Base-by-base conservation (phyloP, 2,797 vertebrate species). In the Vireo griseus region DNA sequence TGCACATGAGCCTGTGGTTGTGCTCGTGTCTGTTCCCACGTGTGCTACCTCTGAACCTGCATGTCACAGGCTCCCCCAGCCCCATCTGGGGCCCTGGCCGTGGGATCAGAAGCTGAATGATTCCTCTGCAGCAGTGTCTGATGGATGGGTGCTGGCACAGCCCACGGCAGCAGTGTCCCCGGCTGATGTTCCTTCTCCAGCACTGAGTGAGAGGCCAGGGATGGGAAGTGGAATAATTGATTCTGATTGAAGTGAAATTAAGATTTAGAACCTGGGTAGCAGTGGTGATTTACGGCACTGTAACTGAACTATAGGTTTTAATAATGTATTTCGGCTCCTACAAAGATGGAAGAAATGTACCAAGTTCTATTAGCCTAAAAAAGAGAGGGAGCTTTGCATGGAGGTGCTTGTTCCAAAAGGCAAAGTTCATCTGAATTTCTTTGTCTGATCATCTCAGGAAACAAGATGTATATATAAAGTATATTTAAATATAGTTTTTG, bases 161-260 rank as follows among this genome's bases (percentile, higher is more conserved):
- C 37, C 62, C 28, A 3, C 0, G 26, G 67, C 63, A 75, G 28
- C 37, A 35, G 37, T 17, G 28, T 33, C 84, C 61, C 73, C 13
- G 1, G n/a, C 59, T 77, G 73, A 17, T 69, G 67, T 52, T 94
- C 75, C 63, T 88, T 92, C 39, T 35, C 61, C 0, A 3, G 42
- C 3, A 2, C 62, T 12, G 58, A 80, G 55, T 15, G 61, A 89
- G 85, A 77, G 69, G 47, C 78, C 45, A 29, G 54, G 37, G 29
- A 52, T 90, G 81, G 86, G 40, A 79, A 86, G 45, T 4, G 8
- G 29, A 83, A 72, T 92, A 84, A 85, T 66, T 88, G 87, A 48
- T 77, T 86, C 88, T 83, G 88, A 96, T 57, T 93, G 71, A 68
- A 92, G 59, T 26, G 55, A 87, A 85, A 73, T 85, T 87, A 85